phyloP scores from a whole-genome alignment of 2,888 invertebrate species.

The Spisula solida region DNA sequence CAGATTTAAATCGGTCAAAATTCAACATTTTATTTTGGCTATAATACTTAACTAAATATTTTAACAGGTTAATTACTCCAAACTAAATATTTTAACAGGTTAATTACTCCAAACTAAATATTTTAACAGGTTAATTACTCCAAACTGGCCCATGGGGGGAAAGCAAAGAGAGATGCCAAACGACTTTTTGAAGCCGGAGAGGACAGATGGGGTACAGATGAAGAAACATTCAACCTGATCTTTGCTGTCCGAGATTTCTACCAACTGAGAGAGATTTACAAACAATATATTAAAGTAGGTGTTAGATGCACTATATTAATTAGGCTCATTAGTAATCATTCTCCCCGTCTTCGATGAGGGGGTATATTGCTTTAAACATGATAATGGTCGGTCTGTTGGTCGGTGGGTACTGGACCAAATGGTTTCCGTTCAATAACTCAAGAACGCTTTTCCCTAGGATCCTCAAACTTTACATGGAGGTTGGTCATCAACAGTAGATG shows the following conservation, averaged over 20 bases:
- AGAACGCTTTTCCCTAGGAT: too few species aligned
- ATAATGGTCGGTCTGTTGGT: too few species aligned
- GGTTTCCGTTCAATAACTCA: too few species aligned
- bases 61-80: constrained; percentile 79
- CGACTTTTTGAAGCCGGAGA: constrained; percentile 84
- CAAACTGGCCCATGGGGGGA: constrained; percentile 76
- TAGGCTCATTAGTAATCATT: too few species aligned
- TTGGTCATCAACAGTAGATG: too few species aligned
- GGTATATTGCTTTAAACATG: too few species aligned
- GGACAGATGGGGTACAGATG: constrained; percentile 86
- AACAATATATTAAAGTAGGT: constrained; percentile 85
- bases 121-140: constrained; percentile 77
- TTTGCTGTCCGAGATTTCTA: constrained; percentile 85
- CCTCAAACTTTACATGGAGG: too few species aligned
- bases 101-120: constrained; percentile 82
- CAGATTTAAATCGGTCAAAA: too few species aligned
- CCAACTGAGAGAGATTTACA: constrained; percentile 82
- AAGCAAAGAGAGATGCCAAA: constrained; percentile 81
- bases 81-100: constrained; percentile 75
- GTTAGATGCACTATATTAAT: background rate
- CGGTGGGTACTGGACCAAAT: too few species aligned
- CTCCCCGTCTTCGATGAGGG: too few species aligned
- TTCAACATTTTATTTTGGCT: too few species aligned
- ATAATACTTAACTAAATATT: background rate
- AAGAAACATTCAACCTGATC: constrained; percentile 84